A percentile compares a stretch with the other conserved stretches of the same genome.
phyloP scores from a whole-genome alignment of 2,888 invertebrate species.

The Eucriotettix oculatus region DNA sequence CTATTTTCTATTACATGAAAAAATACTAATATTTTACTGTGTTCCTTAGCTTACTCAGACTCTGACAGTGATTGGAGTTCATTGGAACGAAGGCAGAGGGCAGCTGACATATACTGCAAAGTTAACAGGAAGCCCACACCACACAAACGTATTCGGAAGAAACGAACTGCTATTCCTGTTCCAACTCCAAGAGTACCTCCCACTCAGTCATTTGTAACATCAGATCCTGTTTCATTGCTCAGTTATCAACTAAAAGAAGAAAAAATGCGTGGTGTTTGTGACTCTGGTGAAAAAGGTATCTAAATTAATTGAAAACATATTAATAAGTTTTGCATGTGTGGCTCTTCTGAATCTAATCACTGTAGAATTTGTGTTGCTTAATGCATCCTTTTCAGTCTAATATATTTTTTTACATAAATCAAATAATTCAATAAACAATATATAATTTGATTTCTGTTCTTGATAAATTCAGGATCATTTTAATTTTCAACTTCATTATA shows the following conservation, averaged over 20 bases:
- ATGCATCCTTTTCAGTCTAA: too few relatives aligned
- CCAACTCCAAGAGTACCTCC: constrained; percentile 70
- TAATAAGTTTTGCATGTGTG: too few relatives aligned
- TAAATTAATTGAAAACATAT: too few relatives aligned
- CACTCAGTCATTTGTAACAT: constrained; percentile 14
- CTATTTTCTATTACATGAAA: not conserved
- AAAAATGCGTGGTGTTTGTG: constrained; percentile 23
- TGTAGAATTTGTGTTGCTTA: too few relatives aligned
- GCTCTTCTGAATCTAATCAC: too few relatives aligned
- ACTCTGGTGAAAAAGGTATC: constrained; percentile 25
- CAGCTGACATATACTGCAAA: constrained; percentile 43
- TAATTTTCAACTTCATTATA: too few relatives aligned
- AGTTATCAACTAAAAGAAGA: constrained; percentile 27
- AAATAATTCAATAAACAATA: too few relatives aligned
- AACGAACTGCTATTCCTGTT: constrained; percentile 64
- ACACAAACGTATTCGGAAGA: constrained; percentile 55
- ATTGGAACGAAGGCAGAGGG: constrained; percentile 41
- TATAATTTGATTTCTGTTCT: too few relatives aligned
- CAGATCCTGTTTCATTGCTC: constrained; percentile 22
- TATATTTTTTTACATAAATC: too few relatives aligned
- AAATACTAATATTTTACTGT: not conserved
- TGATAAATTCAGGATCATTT: too few relatives aligned
- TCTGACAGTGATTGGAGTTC: constrained; percentile 82
- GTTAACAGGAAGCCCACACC: constrained; percentile 49
- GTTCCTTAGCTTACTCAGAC: constrained; percentile 58